phyloP scores from a whole-genome alignment of 2,888 invertebrate genomes.

The Lumbricus terrestris region DNA sequence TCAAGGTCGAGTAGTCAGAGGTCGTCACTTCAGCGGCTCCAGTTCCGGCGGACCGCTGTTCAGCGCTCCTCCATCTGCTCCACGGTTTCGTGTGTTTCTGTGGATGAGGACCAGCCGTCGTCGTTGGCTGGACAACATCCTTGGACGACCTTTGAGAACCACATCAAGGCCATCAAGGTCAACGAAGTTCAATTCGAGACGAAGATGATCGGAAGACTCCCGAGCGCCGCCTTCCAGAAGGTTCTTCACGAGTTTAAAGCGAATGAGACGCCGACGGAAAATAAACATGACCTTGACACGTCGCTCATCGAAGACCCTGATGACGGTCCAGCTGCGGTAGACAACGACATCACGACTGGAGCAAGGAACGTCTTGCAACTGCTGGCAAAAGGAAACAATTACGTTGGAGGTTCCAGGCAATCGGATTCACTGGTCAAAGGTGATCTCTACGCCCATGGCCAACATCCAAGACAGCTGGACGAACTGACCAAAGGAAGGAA shows the following conservation, averaged over 20 bases:
- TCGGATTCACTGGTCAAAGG: background rate
- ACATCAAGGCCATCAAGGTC: background rate
- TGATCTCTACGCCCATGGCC: background rate
- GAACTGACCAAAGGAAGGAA: background rate
- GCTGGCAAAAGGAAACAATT: background rate
- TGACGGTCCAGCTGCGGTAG: too few species aligned
- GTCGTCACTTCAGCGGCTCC: too few species aligned
- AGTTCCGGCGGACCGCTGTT: too few species aligned
- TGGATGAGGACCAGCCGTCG: background rate
- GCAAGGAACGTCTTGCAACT: background rate
- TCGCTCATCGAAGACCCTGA: too few species aligned
- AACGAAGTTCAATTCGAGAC: background rate
- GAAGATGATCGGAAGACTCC: background rate
- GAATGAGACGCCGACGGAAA: background rate
- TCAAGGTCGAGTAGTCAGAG: too few species aligned
- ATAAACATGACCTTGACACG: too few species aligned
- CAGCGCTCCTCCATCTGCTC: background rate
- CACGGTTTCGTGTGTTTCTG: background rate
- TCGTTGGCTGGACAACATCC: background rate
- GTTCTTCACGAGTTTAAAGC: background rate
- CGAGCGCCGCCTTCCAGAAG: background rate
- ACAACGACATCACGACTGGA: background rate
- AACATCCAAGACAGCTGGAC: background rate
- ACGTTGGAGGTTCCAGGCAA: too few species aligned
- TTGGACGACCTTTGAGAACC: background rate